Conservation (phyloP, 2,888 invertebrate genomes). For the Phortica magna region DNA sequence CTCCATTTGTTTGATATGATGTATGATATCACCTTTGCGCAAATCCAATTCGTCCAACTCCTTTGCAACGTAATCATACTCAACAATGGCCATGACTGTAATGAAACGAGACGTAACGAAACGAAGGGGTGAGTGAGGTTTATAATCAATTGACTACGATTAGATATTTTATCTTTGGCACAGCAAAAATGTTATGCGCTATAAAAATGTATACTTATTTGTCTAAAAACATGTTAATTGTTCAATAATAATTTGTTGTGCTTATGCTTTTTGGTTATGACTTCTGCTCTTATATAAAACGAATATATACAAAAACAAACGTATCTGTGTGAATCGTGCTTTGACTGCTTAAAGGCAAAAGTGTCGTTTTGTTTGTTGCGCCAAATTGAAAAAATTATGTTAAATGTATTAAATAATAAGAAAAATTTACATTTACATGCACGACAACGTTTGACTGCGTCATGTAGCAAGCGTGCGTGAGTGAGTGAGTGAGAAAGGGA, state of each 20-base stretch:
- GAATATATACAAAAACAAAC: background rate
- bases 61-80: slow-evolving; percentile 91
- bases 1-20: slow-evolving; percentile 86
- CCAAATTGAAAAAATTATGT: slow-evolving; percentile 22
- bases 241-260: too few relatives aligned
- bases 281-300: background rate
- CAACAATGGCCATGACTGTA: slow-evolving; percentile 89
- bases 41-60: slow-evolving; percentile 92
- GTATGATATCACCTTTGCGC: slow-evolving; percentile 89
- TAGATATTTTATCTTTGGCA: background rate
- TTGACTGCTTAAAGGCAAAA: background rate
- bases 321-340: background rate
- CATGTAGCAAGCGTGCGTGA: background rate
- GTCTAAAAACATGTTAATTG: too few relatives aligned
- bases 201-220: too few relatives aligned
- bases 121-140: too few relatives aligned
- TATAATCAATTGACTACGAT: background rate
- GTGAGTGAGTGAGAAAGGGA: background rate
- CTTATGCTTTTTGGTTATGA: background rate
- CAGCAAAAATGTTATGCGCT: too few relatives aligned
- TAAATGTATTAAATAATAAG: background rate
- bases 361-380: background rate
- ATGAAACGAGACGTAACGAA: background rate
- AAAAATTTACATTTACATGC: background rate
- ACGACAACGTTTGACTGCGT: background rate